Evolutionary conservation across 2,888 invertebrate species (phyloP).

Genomic region (Lysandra bellargus): DNA sequence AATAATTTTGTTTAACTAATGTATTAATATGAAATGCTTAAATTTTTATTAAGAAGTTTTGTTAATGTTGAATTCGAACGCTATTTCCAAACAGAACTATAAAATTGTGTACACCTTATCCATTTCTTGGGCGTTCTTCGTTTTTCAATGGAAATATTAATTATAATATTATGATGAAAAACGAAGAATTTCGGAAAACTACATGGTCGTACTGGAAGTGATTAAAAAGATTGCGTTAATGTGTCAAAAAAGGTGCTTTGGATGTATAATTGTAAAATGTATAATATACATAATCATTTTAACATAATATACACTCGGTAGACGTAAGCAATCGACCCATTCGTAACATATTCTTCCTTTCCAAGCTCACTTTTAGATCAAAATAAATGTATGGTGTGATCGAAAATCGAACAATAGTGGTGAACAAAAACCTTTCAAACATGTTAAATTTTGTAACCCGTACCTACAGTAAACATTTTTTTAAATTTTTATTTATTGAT

Average conservation of each 20-base stretch:
- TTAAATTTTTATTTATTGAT: not conserved
- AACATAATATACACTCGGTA: conserved; percentile 58
- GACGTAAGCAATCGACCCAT: conserved; percentile 46
- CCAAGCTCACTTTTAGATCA: conserved; percentile 34
- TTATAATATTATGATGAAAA: not conserved
- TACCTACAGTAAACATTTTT: not conserved
- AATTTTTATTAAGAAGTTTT: conserved; percentile 41
- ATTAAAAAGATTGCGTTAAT: conserved; percentile 54
- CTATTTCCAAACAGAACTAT: conserved; percentile 15
- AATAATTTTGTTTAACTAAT: conserved; percentile 64
- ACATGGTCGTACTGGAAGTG: not conserved
- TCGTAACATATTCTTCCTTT: conserved; percentile 40
- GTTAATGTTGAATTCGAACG: conserved; percentile 24
- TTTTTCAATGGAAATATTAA: not conserved
- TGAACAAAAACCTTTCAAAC: conserved; percentile 17
- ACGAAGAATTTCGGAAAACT: not conserved
- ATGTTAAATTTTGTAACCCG: not conserved
- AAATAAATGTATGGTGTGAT: conserved; percentile 18
- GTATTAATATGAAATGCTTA: conserved; percentile 50
- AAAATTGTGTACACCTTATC: not conserved
- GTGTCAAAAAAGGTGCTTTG: conserved; percentile 75
- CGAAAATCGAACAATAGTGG: conserved; percentile 19
- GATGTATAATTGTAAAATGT: conserved; percentile 64
- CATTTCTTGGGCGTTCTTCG: not conserved
- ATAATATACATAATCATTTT: conserved; percentile 60